Percentiles rank a stretch among this genome's conserved stretches.
phyloP scores from a whole-genome alignment of 1,140 invertebrate species.

The Bombus superbus region DNA sequence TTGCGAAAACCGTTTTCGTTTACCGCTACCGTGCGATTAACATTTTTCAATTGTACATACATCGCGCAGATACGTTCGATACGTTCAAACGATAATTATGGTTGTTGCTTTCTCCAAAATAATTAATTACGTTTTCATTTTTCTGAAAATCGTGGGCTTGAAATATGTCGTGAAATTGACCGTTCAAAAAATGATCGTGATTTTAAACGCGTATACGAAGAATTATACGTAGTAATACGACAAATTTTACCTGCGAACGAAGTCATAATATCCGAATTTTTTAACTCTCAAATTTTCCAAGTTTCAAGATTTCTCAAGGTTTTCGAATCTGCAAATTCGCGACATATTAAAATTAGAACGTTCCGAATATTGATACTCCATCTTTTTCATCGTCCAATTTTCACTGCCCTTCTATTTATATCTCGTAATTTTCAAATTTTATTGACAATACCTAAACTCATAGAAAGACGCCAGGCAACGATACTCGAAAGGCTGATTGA shows the following conservation, averaged over 20 bases:
- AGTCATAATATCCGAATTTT: no score
- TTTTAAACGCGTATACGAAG: background rate
- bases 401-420: no score
- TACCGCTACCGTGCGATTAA: background rate
- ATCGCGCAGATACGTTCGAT: background rate
- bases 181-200: background rate
- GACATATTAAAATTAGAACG: background rate
- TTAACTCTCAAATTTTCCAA: background rate
- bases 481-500: no score
- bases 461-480: no score
- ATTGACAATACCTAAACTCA: no score
- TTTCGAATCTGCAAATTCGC: background rate
- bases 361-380: background rate
- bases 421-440: no score
- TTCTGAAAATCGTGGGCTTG: background rate
- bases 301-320: background rate
- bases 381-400: no score
- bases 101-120: background rate
- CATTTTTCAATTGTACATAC: slow-evolving; percentile 4
- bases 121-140: background rate
- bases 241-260: no score
- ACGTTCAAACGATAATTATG: background rate
- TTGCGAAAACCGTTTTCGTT: background rate
- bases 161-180: background rate
- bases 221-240: no score